Conservation (phyloP, 2,888 invertebrate species). For the Xestia xanthographa region DNA sequence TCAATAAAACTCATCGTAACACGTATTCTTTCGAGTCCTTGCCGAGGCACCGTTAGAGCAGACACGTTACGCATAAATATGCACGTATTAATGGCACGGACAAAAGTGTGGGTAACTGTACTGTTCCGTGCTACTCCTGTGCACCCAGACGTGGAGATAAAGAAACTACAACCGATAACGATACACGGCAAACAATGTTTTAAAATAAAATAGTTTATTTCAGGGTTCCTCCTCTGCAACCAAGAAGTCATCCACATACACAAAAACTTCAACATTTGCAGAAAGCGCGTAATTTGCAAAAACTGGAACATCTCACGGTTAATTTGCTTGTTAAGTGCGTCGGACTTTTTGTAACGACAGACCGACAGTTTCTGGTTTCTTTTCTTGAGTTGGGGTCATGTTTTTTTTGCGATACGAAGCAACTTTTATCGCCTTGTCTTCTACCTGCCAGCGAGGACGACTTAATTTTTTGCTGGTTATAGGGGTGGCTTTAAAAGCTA, state of each 20-base stretch:
- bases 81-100: conserved; percentile 87
- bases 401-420: conserved; percentile 69
- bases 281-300: conserved; percentile 70
- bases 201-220: conserved; percentile 18
- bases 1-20: conserved; percentile 71
- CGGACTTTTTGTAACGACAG: conserved; percentile 69
- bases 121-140: conserved; percentile 79
- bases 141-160: conserved; percentile 77
- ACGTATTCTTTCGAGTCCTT: conserved; percentile 84
- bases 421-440: conserved; percentile 63
- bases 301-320: conserved; percentile 76
- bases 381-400: conserved; percentile 68
- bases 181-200: conserved; percentile 39
- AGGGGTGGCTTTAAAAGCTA: conserved; percentile 51
- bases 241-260: conserved; percentile 27
- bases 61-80: conserved; percentile 89
- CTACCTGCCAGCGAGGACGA: conserved; percentile 63
- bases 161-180: conserved; percentile 74
- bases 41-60: conserved; percentile 83
- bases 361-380: conserved; percentile 71
- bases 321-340: conserved; percentile 73
- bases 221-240: not conserved
- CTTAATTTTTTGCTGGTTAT: conserved; percentile 63
- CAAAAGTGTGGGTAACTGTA: conserved; percentile 87
- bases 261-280: conserved; percentile 52